Base-by-base conservation (phyloP, 37 sponge, comb jelly and placozoan species). In the Chondrilla cf. caribensis region DNA sequence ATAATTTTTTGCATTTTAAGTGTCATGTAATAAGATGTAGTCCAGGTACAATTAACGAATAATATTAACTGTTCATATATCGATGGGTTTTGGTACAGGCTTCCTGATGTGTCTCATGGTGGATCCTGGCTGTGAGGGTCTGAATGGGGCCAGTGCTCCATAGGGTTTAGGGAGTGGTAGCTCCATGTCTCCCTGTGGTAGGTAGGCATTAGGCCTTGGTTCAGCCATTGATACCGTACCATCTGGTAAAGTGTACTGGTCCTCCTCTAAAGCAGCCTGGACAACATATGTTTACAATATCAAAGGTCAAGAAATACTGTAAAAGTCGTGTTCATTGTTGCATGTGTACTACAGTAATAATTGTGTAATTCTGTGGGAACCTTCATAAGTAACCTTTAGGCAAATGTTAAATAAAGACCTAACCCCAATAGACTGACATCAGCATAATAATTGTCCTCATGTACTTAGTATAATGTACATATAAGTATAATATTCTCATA, bases 81-180 rank as follows among this genome's bases (percentile, higher is more conserved):
- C 97, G 39, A 98, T 93, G 14, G 99, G 95, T 77, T 94, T 89
- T 38, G 85, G 92, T 28, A 90, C 79, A 41, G 99, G 99, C 80
- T 96, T 98, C 58, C 93, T 68, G 32, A 98, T 96, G 82, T 98
- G 99, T 76, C 99, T 87, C 78, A 96, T 92, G 84, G 87, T 89
- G 58, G 91, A 84, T 19, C 99, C 99, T 51, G 90, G 94, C 68
- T 86, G 85, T 5, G 97, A 84, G 21, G 99, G 99, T 79, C 95
- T 96, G 88, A 98, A 98, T 37, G 99, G 99, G 21, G 99, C 99
- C 15, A 89, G 90, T 41, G 91, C 64, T 5, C 99, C 99, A 86
- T 96, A 98, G 15, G 99, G 99, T 73, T 93, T 91, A 2, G 99
- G 97, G 19, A 98, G 77, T 37, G 99, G 99, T 22, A 98, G 87